Evolutionary conservation across 2,888 invertebrate genomes (phyloP).

Genomic region (Phaedon cochleariae): DNA sequence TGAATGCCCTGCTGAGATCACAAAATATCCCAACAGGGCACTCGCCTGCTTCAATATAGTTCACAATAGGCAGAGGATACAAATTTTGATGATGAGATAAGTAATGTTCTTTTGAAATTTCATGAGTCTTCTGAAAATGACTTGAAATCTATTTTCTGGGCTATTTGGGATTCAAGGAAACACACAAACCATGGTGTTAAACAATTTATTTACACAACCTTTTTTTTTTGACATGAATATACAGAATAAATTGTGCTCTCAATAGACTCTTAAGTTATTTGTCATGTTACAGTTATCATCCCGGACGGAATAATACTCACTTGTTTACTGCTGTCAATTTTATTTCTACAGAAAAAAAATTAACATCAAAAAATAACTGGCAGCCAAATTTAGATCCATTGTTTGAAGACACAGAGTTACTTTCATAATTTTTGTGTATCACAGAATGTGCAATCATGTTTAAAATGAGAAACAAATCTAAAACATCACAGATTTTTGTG

Average conservation of each 20-base stretch:
- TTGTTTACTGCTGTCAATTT: slow-evolving; percentile 27
- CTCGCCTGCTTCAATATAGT: too few relatives aligned
- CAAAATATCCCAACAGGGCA: too few relatives aligned
- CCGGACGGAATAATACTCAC: slow-evolving; percentile 48
- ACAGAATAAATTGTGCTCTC: slow-evolving; percentile 50
- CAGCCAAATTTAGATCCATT: slow-evolving; percentile 38
- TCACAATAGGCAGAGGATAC: too few relatives aligned
- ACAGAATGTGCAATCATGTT: slow-evolving; percentile 49
- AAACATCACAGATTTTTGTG: not conserved
- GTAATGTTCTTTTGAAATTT: too few relatives aligned
- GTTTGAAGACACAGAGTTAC: slow-evolving; percentile 42
- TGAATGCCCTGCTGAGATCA: too few relatives aligned
- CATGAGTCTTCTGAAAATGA: too few relatives aligned
- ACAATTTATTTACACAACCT: slow-evolving; percentile 50
- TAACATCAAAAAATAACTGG: slow-evolving; percentile 40
- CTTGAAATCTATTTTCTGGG: too few relatives aligned
- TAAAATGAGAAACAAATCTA: not conserved
- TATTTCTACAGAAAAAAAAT: slow-evolving; percentile 24
- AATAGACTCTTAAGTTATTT: slow-evolving; percentile 38
- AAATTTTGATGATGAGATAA: too few relatives aligned
- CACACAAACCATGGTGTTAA: slow-evolving; percentile 38
- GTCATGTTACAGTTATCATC: slow-evolving; percentile 37
- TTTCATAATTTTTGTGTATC: slow-evolving; percentile 46
- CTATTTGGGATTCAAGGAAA: not conserved
- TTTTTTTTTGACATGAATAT: slow-evolving; percentile 48